Conservation (phyloP, 1,140 invertebrate genomes). For the Harpegnathos saltator region DNA sequence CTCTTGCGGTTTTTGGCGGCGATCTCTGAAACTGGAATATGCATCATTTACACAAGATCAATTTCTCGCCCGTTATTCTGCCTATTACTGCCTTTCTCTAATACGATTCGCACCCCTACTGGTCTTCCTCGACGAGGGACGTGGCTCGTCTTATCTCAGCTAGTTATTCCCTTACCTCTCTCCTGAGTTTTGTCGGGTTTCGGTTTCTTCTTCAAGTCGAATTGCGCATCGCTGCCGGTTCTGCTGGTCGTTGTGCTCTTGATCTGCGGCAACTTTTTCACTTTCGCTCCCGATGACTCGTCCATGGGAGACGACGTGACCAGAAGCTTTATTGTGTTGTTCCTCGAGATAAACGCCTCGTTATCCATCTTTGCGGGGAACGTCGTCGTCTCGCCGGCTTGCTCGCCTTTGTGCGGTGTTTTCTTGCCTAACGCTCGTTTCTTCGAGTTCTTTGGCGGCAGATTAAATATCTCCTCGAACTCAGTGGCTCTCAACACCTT, state of each 20-base stretch:
- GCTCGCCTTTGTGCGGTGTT: conserved; percentile 39
- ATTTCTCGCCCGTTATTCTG: neutral
- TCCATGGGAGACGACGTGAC: conserved; percentile 75
- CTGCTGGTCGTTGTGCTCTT: conserved; percentile 43
- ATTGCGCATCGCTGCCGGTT: conserved; percentile 17
- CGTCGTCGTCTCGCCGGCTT: no score
- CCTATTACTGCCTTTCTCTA: no score
- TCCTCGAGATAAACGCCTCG: conserved; percentile 19
- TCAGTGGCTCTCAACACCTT: conserved; percentile 69
- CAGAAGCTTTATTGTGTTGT: conserved; percentile 57
- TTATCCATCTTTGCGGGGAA: neutral
- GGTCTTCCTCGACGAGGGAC: neutral
- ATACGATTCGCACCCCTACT: no score
- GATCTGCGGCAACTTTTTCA: conserved; percentile 46
- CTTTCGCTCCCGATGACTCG: conserved; percentile 45
- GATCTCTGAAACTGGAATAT: conserved; percentile 44
- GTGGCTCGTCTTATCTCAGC: neutral
- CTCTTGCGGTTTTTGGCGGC: conserved; percentile 65
- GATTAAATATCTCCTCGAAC: conserved; percentile 79
- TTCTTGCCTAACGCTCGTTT: conserved; percentile 67
- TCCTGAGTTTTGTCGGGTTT: conserved; percentile 40
- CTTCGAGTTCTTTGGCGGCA: conserved; percentile 68
- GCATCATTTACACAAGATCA: conserved; percentile 6
- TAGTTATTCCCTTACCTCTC: conserved; percentile 53
- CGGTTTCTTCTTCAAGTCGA: conserved; percentile 37